Base-by-base conservation (phyloP, 1,140 invertebrate species). In the Linepithema humile region DNA sequence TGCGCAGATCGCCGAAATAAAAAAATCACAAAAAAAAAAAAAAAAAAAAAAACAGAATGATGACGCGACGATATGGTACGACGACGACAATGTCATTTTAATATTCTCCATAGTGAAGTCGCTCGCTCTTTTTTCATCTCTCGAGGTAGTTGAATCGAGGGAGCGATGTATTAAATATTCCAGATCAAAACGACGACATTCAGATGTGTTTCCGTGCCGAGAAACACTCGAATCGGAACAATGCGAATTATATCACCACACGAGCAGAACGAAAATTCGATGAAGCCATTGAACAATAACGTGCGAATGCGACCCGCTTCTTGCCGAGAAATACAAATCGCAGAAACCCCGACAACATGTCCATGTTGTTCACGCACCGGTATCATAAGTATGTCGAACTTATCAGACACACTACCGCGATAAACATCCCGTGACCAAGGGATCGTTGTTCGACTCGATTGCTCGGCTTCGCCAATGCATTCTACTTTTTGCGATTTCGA, bases 1-100 rank as follows among this genome's bases (percentile, higher is more conserved):
- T 69, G 59, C 62, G 26, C 48, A 43, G 59, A 77, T 65, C 82
- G 73, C n/a, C 23, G n/a, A 87, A 90, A 90, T 84, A 85, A 87
- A 50, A 73, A 38, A 59, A 20, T 7, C 5, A 20, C n/a, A 75
- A n/a, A 43, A 23, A 20, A 17, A 72, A 72, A 45, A 72, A 32
- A 53, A 48, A 59, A 17, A 40, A 82, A 57, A 40, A 60, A 70
- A 43, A 20, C 35, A 60, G 29, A 32, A 59, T 78, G 20, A 17
- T 45, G 72, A 23, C 40, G 35, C 5, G 43, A 72, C 12, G 75
- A 67, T 29, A 29, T 7, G 48, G 40, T 43, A 62, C 59, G 59
- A 69, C 35, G 35, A 67, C 62, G 75, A 57, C 48, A 38, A 78
- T 32, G 23, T 45, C 72, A 20, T 60, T 74, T 77, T 57, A 45